These are phyloP conservation scores for Odontamblyopus rebecca DNA, from an alignment of 2,797 vertebrate species.

Conservation along the genomic window DNA sequence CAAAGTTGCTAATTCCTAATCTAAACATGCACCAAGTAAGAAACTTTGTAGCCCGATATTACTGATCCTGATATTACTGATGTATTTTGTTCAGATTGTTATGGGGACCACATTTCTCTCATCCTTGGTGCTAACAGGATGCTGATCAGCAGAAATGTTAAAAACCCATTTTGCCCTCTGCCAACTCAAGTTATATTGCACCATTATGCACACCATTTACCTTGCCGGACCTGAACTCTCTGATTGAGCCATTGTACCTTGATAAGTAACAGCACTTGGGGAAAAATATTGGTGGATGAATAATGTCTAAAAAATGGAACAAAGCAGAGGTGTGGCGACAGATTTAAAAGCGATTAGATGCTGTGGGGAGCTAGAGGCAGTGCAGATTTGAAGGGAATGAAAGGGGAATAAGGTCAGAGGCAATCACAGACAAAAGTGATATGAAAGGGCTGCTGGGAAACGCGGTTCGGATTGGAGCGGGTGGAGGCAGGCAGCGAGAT, in stretches of 20 bases:
- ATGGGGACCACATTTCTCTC: not conserved
- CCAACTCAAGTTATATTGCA: slow-evolving; percentile 1
- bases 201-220: not conserved
- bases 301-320: slow-evolving; percentile 25
- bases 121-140: slow-evolving; percentile 1
- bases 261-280: slow-evolving; percentile 6
- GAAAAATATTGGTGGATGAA: slow-evolving; percentile 19
- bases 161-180: not conserved
- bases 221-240: not conserved
- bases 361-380: slow-evolving; percentile 43
- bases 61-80: not conserved
- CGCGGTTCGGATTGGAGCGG: slow-evolving; percentile 1
- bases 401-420: slow-evolving; percentile 62
- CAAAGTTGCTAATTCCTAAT: not conserved
- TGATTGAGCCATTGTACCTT: slow-evolving; percentile 12
- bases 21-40: not conserved
- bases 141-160: slow-evolving; percentile 3
- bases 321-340: slow-evolving; percentile 47
- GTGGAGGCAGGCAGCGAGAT: slow-evolving; percentile 15
- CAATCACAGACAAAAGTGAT: slow-evolving; percentile 62
- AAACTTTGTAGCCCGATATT: not conserved
- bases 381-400: slow-evolving; percentile 58
- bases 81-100: not conserved
- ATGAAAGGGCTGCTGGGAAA: slow-evolving; percentile 38
- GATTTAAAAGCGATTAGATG: slow-evolving; percentile 55